Base-by-base conservation (phyloP, 2,888 invertebrate genomes). In the Tetropium fuscum region DNA sequence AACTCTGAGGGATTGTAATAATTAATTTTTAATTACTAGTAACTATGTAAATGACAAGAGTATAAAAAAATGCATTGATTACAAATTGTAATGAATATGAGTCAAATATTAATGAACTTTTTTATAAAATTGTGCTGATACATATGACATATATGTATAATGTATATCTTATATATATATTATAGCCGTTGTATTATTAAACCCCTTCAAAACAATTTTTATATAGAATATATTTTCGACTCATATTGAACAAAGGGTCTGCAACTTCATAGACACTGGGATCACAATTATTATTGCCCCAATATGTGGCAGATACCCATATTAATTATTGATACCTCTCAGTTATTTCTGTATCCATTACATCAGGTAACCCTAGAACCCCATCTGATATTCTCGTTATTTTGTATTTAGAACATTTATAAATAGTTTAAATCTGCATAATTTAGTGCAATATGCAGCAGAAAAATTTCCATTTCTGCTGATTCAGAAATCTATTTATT, bases 291-390 rank as follows among this genome's bases (percentile, higher is more conserved):
- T n/a, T n/a, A n/a, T 15, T 36, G 16, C 4, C 36, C 16, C 20
- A 40, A 19, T 40, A 40, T 15, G 7, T 40, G 40, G 20, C 19
- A 18, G 10, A 41, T 41, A 41, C 20, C 34, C 27, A n/a, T n/a
- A n/a, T n/a, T n/a, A n/a, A n/a, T n/a, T n/a, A n/a, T n/a, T n/a
- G n/a, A n/a, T n/a, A n/a, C n/a, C n/a, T n/a, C n/a, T n/a, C n/a
- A n/a, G n/a, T n/a, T n/a, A n/a, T n/a, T n/a, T n/a, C n/a, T n/a
- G n/a, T n/a, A n/a, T n/a, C n/a, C n/a, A n/a, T n/a, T n/a, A n/a
- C n/a, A n/a, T n/a, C n/a, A n/a, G n/a, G n/a, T n/a, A n/a, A n/a
- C n/a, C n/a, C n/a, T n/a, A n/a, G n/a, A n/a, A n/a, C n/a, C n/a
- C n/a, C n/a, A n/a, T n/a, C n/a, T n/a, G n/a, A n/a, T n/a, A n/a